Conservation (phyloP, 2,888 invertebrate species). For the Ramazzottius varieornatus region DNA sequence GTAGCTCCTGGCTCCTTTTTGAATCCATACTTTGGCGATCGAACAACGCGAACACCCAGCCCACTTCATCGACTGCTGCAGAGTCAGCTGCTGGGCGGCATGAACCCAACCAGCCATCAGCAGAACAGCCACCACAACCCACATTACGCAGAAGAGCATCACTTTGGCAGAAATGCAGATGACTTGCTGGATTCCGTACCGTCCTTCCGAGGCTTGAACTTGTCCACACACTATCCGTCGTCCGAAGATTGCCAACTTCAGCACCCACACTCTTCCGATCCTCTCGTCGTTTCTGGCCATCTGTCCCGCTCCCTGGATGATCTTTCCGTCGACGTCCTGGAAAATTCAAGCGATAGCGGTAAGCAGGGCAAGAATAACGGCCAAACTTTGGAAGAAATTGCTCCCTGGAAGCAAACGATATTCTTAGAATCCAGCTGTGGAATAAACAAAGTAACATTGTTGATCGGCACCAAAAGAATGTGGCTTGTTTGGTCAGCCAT, state of each 20-base stretch:
- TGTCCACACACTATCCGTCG: not conserved
- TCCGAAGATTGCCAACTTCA: not conserved
- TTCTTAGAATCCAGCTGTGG: too few species aligned
- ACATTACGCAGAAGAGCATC: too few species aligned
- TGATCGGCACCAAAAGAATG: too few species aligned
- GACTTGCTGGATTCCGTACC: not conserved
- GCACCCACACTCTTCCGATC: not conserved
- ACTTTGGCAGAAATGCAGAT: too few species aligned
- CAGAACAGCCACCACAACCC: not conserved
- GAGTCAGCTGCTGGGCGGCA: not conserved
- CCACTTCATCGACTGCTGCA: not conserved
- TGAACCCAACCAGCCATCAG: not conserved
- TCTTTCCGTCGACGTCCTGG: not conserved
- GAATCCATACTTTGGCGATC: not conserved
- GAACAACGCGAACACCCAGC: not conserved
- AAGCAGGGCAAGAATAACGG: too few species aligned
- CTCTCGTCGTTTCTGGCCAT: not conserved
- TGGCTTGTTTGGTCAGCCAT: too few species aligned
- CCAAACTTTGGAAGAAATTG: too few species aligned
- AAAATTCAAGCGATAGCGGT: not conserved
- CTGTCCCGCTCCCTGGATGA: not conserved
- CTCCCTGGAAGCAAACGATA: too few species aligned
- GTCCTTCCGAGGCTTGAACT: not conserved
- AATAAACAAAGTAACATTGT: too few species aligned
- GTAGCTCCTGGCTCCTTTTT: not conserved